Evolutionary conservation across 2,113 vertebrate species (phyloP).

Genomic region (Coracopsis vasa): DNA sequence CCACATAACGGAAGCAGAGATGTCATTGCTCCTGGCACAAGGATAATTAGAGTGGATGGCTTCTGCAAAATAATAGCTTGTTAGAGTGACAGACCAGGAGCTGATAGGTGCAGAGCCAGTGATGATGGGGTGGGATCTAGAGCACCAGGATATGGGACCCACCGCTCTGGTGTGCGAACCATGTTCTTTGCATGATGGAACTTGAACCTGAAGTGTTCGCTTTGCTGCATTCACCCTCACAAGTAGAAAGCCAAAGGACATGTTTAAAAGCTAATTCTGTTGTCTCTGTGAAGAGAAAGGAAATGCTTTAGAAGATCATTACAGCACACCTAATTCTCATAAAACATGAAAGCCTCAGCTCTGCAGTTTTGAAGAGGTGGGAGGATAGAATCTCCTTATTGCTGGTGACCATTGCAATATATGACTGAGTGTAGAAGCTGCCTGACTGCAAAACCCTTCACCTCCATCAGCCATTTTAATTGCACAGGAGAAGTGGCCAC

Average conservation of each 20-base stretch:
- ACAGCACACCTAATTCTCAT: neutral
- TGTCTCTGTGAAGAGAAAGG: neutral
- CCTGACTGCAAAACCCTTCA: neutral
- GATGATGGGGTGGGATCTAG: neutral
- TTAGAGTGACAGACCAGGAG: conserved; percentile 11
- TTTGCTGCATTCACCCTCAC: neutral
- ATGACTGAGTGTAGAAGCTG: accelerated
- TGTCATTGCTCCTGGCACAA: neutral
- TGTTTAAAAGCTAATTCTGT: neutral
- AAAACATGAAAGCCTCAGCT: neutral
- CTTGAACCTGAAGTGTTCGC: neutral
- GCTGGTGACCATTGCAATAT: neutral
- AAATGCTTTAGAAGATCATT: neutral
- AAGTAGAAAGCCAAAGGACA: neutral
- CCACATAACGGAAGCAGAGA: neutral
- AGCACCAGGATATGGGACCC: accelerated
- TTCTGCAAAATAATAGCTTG: conserved; percentile 12
- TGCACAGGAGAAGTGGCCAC: neutral
- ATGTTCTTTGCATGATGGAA: accelerated
- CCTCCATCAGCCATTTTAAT: neutral
- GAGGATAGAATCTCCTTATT: accelerated
- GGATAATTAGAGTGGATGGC: neutral
- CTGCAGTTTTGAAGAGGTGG: neutral
- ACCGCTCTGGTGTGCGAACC: accelerated
- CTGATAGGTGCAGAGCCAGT: neutral